Percentiles rank a stretch among this genome's conserved stretches.
Evolutionary conservation across 1,140 invertebrate species (phyloP).

Genomic region (Atta texana): DNA sequence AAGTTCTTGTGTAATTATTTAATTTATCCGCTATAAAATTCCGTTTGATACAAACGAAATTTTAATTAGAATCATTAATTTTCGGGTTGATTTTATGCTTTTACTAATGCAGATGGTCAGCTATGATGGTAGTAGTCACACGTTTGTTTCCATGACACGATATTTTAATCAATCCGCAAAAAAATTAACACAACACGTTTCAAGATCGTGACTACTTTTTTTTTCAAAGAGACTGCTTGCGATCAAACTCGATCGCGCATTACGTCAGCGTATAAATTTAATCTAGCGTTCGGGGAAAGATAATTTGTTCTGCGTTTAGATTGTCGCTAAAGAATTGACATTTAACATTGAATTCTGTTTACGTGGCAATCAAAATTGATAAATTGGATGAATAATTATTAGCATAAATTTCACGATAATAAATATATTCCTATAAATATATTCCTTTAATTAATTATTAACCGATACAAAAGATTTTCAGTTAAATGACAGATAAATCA

Average conservation of each 20-base stretch:
- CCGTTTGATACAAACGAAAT: not conserved
- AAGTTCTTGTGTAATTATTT: constrained; percentile 25
- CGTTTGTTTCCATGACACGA: constrained; percentile 7
- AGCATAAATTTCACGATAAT: not conserved
- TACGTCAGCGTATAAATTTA: constrained; percentile 75
- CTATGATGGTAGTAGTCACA: not conserved
- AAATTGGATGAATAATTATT: not conserved
- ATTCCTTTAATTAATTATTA: constrained; percentile 6
- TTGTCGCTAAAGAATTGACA: constrained; percentile 7
- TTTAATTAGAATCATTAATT: constrained; percentile 23
- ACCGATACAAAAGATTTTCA: not conserved
- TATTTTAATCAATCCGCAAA: constrained; percentile 33
- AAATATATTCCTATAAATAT: constrained; percentile 7
- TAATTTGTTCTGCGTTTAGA: constrained; percentile 37
- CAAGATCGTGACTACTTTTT: constrained; percentile 58
- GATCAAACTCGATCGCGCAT: constrained; percentile 43
- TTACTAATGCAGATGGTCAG: not conserved
- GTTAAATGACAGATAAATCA: too few relatives aligned
- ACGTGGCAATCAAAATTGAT: constrained; percentile 14
- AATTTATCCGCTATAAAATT: constrained; percentile 8
- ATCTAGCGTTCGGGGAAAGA: constrained; percentile 66
- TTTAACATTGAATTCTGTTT: constrained; percentile 11
- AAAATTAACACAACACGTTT: constrained; percentile 16
- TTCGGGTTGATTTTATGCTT: not conserved
- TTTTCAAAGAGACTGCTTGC: constrained; percentile 40